Evolutionary conservation across 2,113 vertebrate genomes (phyloP).

Genomic region (Piaya cayana): DNA sequence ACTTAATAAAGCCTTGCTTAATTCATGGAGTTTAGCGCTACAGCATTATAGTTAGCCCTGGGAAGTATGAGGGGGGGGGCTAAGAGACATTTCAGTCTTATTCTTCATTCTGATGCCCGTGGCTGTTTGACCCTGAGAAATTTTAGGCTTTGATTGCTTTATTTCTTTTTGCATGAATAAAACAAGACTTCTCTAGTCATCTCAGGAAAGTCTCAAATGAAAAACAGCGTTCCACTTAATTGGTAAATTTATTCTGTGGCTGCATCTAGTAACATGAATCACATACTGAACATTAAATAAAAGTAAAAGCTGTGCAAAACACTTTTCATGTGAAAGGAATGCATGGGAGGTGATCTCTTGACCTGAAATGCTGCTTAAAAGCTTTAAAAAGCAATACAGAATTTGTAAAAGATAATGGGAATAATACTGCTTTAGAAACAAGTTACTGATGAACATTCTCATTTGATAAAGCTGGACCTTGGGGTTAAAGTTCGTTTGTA

Average conservation of each 20-base stretch:
- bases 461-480: not conserved
- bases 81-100: not conserved
- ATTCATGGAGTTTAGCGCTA: not conserved
- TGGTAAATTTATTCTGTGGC: not conserved
- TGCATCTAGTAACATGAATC: not conserved
- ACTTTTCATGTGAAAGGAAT: not conserved
- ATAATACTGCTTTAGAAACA: not conserved
- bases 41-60: not conserved
- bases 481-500: not conserved
- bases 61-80: not conserved
- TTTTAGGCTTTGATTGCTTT: not conserved
- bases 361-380: slow-evolving; percentile 1
- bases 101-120: not conserved
- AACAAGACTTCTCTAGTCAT: not conserved
- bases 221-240: not conserved
- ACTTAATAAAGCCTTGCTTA: not conserved
- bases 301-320: not conserved
- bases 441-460: not conserved
- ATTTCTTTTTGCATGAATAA: not conserved
- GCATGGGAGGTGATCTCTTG: not conserved
- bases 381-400: slow-evolving; percentile 2
- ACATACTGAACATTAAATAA: not conserved
- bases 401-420: not conserved
- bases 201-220: not conserved
- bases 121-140: not conserved